Evolutionary conservation across 2,797 vertebrate species (phyloP), one percentile per base, ranked within the genome.

Genomic region (Sebastes alutus): DNA sequence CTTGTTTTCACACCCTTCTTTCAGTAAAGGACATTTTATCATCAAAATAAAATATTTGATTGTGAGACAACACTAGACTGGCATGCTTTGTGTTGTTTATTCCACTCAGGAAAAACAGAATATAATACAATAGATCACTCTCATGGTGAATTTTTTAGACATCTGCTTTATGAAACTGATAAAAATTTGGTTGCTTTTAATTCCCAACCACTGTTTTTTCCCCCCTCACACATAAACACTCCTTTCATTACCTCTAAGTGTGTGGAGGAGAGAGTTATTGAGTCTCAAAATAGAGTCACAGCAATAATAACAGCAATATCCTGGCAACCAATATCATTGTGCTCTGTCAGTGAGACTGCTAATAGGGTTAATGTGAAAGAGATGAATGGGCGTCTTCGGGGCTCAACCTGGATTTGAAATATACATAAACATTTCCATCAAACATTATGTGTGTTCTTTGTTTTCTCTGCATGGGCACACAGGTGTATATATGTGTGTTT

Each of bases 241-340:
- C 52, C 56, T 84, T 18, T 87, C 59, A 82, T 85, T 90, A 80
- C 56, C 75, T 79, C 59, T 20, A 16, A 16, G 64, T 56, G 81
- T 83, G 84, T 87, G 79, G 75, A 69, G 64, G 80, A 88, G 72
- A 79, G 73, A 87, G 59, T 86, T 86, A 88, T 75, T 81, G 82
- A 86, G 76, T 87, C 88, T 90, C 71, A 78, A 85, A 88, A 88
- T 86, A 88, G 87, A 88, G 82, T 85, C 69, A 63, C 55, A 68
- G 83, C 81, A 88, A 88, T 89, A 87, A 91, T 87, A 88, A 85
- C 87, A 84, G 80, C 76, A 78, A 91, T 87, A 89, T 92, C 91
- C 91, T 88, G 87, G 87, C 85, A 92, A 87, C 78, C 76, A 32
- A 72, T 87, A 81, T 89, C 69, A 46, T 23, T 72, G 74, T 82